A percentile compares a stretch with the other conserved stretches of the same genome.
Conservation (phyloP, 2,113 vertebrate species). For the Pardalotus punctatus region DNA sequence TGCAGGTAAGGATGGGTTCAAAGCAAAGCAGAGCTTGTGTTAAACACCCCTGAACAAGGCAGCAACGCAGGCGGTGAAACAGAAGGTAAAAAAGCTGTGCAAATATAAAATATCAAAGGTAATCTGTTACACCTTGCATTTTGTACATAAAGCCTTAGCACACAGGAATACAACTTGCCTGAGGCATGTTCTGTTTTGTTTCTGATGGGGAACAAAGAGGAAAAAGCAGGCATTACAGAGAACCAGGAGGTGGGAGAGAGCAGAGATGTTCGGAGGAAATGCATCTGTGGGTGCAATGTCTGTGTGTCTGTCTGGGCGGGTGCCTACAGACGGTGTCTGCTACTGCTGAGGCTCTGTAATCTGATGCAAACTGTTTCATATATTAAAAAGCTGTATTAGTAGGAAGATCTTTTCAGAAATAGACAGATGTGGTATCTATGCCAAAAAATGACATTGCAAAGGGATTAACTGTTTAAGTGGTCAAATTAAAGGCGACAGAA, state of each 20-base stretch:
- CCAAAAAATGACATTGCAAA: slow-evolving; percentile 56
- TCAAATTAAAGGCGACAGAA: slow-evolving; percentile 59
- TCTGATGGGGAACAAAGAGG: background rate
- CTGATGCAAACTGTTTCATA: slow-evolving; percentile 47
- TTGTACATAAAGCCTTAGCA: background rate
- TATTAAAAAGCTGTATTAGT: slow-evolving; percentile 42
- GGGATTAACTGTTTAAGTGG: slow-evolving; percentile 59
- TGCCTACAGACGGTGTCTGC: background rate
- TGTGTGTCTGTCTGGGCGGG: background rate
- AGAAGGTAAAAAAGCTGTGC: background rate
- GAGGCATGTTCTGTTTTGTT: background rate
- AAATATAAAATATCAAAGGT: background rate
- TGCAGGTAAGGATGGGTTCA: background rate
- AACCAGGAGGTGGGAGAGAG: background rate
- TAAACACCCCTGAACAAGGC: background rate
- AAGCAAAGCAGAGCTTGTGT: background rate
- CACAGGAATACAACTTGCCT: background rate
- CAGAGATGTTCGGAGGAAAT: background rate
- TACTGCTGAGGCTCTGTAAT: slow-evolving; percentile 20
- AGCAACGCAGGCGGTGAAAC: background rate
- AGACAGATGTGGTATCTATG: slow-evolving; percentile 42
- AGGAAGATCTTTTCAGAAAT: slow-evolving; percentile 37
- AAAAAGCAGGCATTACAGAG: background rate
- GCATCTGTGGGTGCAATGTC: background rate
- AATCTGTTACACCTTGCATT: background rate